These are phyloP conservation scores for Tachysurus fulvidraco DNA, from an alignment of 2,113 vertebrate species.

Conservation along the genomic window DNA sequence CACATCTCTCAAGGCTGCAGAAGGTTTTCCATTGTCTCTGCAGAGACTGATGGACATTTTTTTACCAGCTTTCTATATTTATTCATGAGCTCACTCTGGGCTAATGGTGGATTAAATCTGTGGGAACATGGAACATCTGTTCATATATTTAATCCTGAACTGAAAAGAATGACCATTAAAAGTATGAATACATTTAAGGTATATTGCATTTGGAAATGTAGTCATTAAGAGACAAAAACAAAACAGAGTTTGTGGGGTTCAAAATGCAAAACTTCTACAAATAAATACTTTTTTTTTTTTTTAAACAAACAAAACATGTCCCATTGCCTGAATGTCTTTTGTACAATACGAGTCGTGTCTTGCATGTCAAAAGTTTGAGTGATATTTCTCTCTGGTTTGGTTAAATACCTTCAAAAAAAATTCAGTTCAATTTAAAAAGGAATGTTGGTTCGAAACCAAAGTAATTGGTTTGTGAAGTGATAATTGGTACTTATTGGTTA, in stretches of 20 bases:
- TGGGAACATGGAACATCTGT: neutral
- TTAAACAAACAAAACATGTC: too few relatives aligned
- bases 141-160: neutral
- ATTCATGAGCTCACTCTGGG: neutral
- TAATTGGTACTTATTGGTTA: neutral
- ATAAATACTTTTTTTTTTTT: conserved; percentile 29
- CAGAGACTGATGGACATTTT: neutral
- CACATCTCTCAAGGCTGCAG: neutral
- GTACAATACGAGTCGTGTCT: neutral
- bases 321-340: neutral
- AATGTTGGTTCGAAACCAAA: neutral
- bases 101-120: neutral
- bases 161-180: neutral
- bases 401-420: neutral
- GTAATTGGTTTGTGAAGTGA: neutral
- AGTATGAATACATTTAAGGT: neutral
- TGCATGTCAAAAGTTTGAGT: neutral
- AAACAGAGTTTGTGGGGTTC: neutral
- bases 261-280: neutral
- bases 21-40: neutral
- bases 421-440: neutral
- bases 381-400: neutral
- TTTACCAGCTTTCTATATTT: conserved; percentile 3
- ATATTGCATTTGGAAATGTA: neutral
- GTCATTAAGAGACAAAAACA: neutral